A percentile compares a stretch with the other conserved stretches of the same genome.
These are phyloP conservation scores for Stercorarius parasiticus DNA, from an alignment of 2,113 vertebrate species.

Conservation along the genomic window DNA sequence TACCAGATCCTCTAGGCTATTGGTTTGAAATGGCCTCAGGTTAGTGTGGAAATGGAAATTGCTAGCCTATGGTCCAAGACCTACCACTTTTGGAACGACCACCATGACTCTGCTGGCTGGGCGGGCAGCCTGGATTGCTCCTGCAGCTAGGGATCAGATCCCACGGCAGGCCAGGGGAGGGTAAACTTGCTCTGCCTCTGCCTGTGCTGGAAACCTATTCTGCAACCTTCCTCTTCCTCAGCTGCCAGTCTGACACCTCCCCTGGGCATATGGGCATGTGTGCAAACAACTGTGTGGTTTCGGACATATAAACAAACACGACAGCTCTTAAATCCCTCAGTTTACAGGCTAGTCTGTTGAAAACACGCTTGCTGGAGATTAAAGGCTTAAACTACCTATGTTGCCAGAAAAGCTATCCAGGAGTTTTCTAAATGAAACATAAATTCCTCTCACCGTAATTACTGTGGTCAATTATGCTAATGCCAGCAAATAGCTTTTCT, in stretches of 20 bases:
- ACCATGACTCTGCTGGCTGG: background rate
- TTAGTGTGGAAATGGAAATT: background rate
- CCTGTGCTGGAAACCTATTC: background rate
- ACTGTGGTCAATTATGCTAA: constrained; percentile 65
- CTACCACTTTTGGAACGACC: background rate
- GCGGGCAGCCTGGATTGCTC: background rate
- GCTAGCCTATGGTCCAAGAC: background rate
- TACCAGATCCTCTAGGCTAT: background rate
- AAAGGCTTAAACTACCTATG: constrained; percentile 62
- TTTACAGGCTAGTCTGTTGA: constrained; percentile 45
- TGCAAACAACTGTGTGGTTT: constrained; percentile 12
- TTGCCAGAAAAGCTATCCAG: constrained; percentile 18
- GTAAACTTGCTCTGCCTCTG: background rate
- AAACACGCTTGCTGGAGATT: constrained; percentile 57
- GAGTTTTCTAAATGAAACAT: constrained; percentile 66
- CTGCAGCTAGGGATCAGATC: background rate
- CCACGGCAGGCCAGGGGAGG: background rate
- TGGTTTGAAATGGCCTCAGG: background rate
- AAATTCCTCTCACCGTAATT: constrained; percentile 66
- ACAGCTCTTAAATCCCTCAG: constrained; percentile 4
- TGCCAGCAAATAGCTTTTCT: constrained; percentile 62
- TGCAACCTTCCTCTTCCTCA: background rate
- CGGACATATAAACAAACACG: constrained; percentile 43
- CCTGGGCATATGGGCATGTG: background rate
- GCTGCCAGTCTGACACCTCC: background rate